A percentile compares a stretch with the other conserved stretches of the same genome.
Conservation (phyloP, 92 coral and sea anemone genomes). For the Actinostola sp. region DNA sequence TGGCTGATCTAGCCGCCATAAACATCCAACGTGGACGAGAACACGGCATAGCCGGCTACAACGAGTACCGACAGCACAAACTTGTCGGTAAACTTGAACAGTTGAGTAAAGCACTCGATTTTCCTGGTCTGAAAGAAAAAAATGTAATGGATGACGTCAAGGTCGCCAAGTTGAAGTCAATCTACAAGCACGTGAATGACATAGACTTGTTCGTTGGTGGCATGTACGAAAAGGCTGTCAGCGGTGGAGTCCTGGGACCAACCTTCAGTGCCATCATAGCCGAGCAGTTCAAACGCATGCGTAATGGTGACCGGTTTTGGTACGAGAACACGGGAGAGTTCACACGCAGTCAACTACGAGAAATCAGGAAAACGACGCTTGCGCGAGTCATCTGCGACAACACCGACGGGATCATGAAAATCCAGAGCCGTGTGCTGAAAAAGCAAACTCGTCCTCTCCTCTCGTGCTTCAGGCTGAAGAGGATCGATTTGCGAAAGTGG, state of each 20-base stretch:
- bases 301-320: conserved; percentile 57
- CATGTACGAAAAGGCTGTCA: conserved; percentile 23
- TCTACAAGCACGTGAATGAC: conserved; percentile 29
- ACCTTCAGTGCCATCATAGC: conserved; percentile 37
- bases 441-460: neutral
- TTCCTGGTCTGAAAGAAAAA: conserved; percentile 3
- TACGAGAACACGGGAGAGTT: conserved; percentile 38
- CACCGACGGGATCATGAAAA: conserved; percentile 19
- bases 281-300: conserved; percentile 32
- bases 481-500: neutral
- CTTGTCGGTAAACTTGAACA: conserved; percentile 31
- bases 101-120: conserved; percentile 11
- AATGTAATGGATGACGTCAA: neutral
- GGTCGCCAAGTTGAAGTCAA: neutral
- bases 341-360: conserved; percentile 29
- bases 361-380: conserved; percentile 22
- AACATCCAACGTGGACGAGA: conserved; percentile 71
- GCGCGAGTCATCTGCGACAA: conserved; percentile 52
- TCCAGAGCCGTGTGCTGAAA: neutral
- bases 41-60: conserved; percentile 63
- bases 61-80: no score
- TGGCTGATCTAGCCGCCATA: conserved; percentile 60
- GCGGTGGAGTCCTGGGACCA: conserved; percentile 33
- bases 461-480: neutral
- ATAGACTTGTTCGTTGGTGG: conserved; percentile 52